These are phyloP conservation scores for Cephus nigrinus DNA, from an alignment of 2,888 invertebrate species.

Conservation along the genomic window DNA sequence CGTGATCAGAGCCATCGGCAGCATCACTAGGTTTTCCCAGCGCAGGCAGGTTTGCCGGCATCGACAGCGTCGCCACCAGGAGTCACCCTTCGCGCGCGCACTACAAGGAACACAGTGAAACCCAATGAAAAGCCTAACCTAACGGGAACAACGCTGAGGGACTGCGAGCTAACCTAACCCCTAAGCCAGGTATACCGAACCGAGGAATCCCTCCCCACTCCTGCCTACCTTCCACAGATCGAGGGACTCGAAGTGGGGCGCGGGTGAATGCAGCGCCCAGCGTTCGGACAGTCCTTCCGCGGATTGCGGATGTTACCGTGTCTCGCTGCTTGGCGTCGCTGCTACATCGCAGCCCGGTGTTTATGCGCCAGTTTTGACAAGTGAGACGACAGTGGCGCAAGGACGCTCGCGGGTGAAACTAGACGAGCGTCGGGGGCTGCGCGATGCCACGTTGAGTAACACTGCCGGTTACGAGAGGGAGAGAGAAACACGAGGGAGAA, in stretches of 20 bases:
- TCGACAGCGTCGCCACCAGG: neutral
- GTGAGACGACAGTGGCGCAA: slow-evolving; percentile 2
- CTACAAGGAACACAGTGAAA: neutral
- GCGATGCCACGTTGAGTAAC: slow-evolving; percentile 5
- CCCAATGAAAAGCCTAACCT: slow-evolving; percentile 13
- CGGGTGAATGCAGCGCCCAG: slow-evolving; percentile 25
- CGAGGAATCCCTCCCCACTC: slow-evolving; percentile 17
- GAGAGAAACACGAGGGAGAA: neutral
- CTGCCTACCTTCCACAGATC: slow-evolving; percentile 6
- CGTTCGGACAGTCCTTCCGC: slow-evolving; percentile 54
- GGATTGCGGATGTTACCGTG: slow-evolving; percentile 46
- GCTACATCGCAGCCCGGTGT: slow-evolving; percentile 25
- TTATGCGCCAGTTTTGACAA: slow-evolving; percentile 5
- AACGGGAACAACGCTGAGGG: slow-evolving; percentile 26
- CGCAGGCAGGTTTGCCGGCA: neutral
- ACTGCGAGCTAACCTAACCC: slow-evolving; percentile 17
- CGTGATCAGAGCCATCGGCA: neutral
- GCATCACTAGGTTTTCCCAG: neutral
- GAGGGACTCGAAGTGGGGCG: slow-evolving; percentile 18
- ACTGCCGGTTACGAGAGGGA: neutral
- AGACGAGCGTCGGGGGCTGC: slow-evolving; percentile 35
- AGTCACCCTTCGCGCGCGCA: neutral
- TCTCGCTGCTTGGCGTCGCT: slow-evolving; percentile 25
- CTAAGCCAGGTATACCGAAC: neutral
- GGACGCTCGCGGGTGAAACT: slow-evolving; percentile 36